These are phyloP conservation scores for Bombus confusus DNA, from an alignment of 1,140 invertebrate species.

Conservation along the genomic window DNA sequence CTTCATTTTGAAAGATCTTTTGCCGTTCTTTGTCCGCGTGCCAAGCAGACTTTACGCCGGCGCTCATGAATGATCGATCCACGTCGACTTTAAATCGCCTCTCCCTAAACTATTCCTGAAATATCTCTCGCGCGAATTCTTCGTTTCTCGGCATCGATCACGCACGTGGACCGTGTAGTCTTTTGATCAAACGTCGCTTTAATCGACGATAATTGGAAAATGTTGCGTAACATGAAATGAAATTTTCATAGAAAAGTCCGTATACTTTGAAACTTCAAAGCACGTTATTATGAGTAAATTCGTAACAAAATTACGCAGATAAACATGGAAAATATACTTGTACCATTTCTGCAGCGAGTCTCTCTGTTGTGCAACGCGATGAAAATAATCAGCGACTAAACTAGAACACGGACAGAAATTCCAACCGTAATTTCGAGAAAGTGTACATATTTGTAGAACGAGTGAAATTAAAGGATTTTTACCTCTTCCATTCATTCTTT, in stretches of 20 bases:
- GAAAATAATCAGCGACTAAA: background rate
- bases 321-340: background rate
- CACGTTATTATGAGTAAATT: background rate
- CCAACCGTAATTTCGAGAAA: background rate
- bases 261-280: background rate
- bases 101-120: background rate
- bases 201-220: background rate
- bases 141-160: background rate
- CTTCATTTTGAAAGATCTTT: slow-evolving; percentile 48
- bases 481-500: background rate
- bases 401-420: background rate
- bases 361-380: too few relatives aligned
- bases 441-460: background rate
- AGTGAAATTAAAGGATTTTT: background rate
- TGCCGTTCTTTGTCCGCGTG: slow-evolving; percentile 42
- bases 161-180: too few relatives aligned
- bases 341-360: too few relatives aligned
- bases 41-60: slow-evolving; percentile 42
- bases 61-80: slow-evolving; percentile 8
- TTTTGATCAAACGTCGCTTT: too few relatives aligned
- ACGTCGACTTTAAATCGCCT: background rate
- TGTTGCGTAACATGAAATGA: background rate
- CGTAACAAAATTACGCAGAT: background rate
- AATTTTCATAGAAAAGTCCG: background rate
- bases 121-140: background rate